Percentiles rank a stretch among this genome's conserved stretches.
Conservation (phyloP, 2,797 vertebrate species). For the Furcifer pardalis region DNA sequence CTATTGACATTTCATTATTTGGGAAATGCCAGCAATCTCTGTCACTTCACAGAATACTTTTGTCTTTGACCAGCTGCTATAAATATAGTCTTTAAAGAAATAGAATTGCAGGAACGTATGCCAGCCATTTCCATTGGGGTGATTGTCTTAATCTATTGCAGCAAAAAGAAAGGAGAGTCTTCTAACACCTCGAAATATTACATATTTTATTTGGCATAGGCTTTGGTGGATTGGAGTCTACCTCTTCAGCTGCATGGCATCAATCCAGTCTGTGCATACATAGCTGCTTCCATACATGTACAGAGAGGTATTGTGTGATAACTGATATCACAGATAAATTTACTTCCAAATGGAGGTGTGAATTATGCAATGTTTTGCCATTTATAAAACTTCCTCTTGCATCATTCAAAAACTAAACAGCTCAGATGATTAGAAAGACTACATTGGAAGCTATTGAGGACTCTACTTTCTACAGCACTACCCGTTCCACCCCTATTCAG, state of each 20-base stretch:
- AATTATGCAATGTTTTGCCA: conserved; percentile 19
- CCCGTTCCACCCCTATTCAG: not conserved
- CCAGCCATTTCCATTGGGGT: not conserved
- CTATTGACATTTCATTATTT: not conserved
- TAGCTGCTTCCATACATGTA: not conserved
- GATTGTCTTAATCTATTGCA: not conserved
- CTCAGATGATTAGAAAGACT: conserved; percentile 25
- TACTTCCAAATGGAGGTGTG: not conserved
- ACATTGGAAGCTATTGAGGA: conserved; percentile 52
- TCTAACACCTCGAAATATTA: not conserved
- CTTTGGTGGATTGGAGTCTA: not conserved
- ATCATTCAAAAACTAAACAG: conserved; percentile 53
- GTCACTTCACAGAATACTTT: not conserved
- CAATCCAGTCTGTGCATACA: not conserved
- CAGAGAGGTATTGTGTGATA: not conserved
- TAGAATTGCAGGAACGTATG: not conserved
- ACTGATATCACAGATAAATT: not conserved
- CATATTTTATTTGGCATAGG: not conserved
- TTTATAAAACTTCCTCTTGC: conserved; percentile 36
- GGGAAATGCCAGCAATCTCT: not conserved
- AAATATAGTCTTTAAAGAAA: too few relatives aligned
- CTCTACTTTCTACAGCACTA: conserved; percentile 24
- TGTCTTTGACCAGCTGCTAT: not conserved
- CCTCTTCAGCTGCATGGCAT: not conserved
- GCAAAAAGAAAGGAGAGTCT: not conserved